A percentile compares a stretch with the other conserved stretches of the same genome.
phyloP scores from a whole-genome alignment of 2,888 invertebrate species.

The Hemicrepidius hirtus region DNA sequence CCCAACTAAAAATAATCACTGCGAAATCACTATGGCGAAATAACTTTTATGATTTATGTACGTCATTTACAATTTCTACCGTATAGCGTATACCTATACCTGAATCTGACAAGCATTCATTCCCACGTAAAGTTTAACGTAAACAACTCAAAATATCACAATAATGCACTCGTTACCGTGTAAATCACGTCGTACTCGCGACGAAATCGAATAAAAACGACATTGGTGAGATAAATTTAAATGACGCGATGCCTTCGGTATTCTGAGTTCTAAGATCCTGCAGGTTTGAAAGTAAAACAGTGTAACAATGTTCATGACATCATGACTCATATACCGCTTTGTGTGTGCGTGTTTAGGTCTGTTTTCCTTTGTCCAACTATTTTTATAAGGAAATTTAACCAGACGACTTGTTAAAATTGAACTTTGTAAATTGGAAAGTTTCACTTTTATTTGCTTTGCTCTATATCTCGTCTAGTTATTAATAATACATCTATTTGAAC shows the following conservation, averaged over 20 bases:
- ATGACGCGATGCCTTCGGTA: slow-evolving; percentile 49
- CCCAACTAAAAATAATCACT: too few species aligned
- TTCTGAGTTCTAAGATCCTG: slow-evolving; percentile 39
- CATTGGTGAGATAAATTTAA: slow-evolving; percentile 51
- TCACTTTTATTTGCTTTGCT: slow-evolving; percentile 29
- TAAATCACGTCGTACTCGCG: slow-evolving; percentile 52
- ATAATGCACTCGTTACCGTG: slow-evolving; percentile 52
- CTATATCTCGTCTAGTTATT: background rate
- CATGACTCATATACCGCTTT: slow-evolving; percentile 29
- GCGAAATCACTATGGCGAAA: too few species aligned
- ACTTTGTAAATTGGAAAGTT: slow-evolving; percentile 34
- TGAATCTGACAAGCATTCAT: slow-evolving; percentile 11
- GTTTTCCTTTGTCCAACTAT: background rate
- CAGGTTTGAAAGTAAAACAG: slow-evolving; percentile 44
- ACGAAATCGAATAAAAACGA: slow-evolving; percentile 54
- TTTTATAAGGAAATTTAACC: slow-evolving; percentile 15
- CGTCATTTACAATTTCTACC: too few species aligned
- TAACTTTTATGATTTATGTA: too few species aligned
- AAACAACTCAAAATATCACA: slow-evolving; percentile 38
- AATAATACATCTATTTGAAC: background rate
- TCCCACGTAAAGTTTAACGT: slow-evolving; percentile 44
- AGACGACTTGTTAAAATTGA: slow-evolving; percentile 14
- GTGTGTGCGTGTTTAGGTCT: slow-evolving; percentile 21
- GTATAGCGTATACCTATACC: too few species aligned
- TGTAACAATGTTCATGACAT: slow-evolving; percentile 35